Percentiles rank a stretch among this genome's conserved stretches.
phyloP scores from a whole-genome alignment of 1,140 invertebrate species.

The Sitophilus oryzae region DNA sequence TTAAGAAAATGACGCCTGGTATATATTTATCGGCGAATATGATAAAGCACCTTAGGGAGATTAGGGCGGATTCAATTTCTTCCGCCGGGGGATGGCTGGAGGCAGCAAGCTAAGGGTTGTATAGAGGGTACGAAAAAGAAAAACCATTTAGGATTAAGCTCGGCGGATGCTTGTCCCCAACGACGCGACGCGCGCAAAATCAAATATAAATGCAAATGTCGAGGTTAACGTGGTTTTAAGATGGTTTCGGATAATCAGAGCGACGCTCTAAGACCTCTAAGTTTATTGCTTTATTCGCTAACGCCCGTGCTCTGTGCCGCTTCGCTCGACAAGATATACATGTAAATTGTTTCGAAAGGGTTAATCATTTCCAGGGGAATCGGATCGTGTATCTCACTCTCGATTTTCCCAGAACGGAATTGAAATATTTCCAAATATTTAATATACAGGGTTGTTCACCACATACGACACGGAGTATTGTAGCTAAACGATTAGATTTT shows the following conservation, averaged over 20 bases:
- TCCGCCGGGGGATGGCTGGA: too few relatives aligned
- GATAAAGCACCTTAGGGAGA: background rate
- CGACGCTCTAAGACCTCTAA: slow-evolving; percentile 25
- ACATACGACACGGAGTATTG: too few relatives aligned
- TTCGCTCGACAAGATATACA: slow-evolving; percentile 37
- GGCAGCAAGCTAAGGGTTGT: too few relatives aligned
- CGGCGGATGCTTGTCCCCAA: background rate
- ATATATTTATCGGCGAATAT: too few relatives aligned
- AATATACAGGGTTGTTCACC: too few relatives aligned
- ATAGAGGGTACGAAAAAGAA: background rate
- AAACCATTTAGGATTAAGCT: background rate
- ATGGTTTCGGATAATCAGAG: slow-evolving; percentile 26
- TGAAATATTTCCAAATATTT: too few relatives aligned
- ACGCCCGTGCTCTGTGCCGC: slow-evolving; percentile 26
- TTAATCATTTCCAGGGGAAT: too few relatives aligned
- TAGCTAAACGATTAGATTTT: too few relatives aligned
- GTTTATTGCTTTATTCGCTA: slow-evolving; percentile 4
- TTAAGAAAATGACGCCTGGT: too few relatives aligned
- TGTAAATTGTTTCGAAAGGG: slow-evolving; percentile 33
- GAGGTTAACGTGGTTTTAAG: slow-evolving; percentile 3
- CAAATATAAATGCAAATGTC: slow-evolving; percentile 38
- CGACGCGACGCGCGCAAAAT: slow-evolving; percentile 25
- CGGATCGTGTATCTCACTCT: too few relatives aligned
- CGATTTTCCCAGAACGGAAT: too few relatives aligned
- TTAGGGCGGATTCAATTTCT: too few relatives aligned